Percentiles rank a stretch among this genome's conserved stretches.
Conservation (phyloP, 2,113 vertebrate genomes). For the Sinosuthora webbiana region DNA sequence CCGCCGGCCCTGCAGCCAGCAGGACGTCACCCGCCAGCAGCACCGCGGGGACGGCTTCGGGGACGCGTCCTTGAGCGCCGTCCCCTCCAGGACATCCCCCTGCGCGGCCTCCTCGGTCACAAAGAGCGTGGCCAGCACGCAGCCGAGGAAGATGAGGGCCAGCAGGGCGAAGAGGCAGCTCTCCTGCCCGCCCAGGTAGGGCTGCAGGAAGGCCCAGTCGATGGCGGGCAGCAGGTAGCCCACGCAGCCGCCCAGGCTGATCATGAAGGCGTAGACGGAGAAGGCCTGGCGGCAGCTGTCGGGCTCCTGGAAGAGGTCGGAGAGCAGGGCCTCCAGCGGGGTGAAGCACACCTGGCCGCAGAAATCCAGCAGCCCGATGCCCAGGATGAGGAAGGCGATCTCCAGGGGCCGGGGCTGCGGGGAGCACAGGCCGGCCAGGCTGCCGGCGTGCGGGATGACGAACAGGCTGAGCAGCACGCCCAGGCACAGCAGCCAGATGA, state of each 20-base stretch:
- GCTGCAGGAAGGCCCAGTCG: constrained; percentile 79
- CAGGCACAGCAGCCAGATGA: constrained; percentile 84
- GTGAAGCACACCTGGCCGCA: constrained; percentile 90
- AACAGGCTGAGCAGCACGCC: constrained; percentile 84
- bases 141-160: constrained; percentile 78
- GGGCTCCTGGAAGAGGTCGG: constrained; percentile 82
- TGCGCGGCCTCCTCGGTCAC: constrained; percentile 72
- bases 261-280: constrained; percentile 84
- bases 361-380: constrained; percentile 82
- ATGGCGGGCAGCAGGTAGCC: constrained; percentile 84
- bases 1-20: not conserved
- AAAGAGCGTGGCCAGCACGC: constrained; percentile 76
- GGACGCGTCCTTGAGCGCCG: not conserved
- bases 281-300: constrained; percentile 83
- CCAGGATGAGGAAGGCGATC: constrained; percentile 78
- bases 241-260: constrained; percentile 86
- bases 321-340: constrained; percentile 83
- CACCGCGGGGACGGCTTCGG: not conserved
- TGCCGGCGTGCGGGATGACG: constrained; percentile 76
- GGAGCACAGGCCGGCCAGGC: constrained; percentile 71
- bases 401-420: constrained; percentile 67
- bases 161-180: constrained; percentile 84
- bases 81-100: not conserved
- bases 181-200: constrained; percentile 80
- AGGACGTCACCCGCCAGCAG: not conserved